These are phyloP conservation scores for Triplophysa yarkandensis DNA, from an alignment of 2,797 vertebrate species.

Conservation along the genomic window DNA sequence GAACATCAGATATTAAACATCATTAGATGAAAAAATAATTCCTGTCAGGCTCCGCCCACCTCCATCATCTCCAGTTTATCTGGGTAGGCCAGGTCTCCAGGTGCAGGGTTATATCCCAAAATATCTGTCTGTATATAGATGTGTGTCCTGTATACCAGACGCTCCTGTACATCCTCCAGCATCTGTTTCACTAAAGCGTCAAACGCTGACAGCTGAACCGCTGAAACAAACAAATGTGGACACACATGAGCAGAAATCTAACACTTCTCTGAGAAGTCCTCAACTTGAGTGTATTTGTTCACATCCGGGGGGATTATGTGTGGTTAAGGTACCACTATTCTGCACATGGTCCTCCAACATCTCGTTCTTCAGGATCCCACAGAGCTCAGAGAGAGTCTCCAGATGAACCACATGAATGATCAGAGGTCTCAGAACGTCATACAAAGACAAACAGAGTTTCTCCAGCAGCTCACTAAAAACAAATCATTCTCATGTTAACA, in stretches of 20 bases:
- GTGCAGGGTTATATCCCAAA: slow-evolving; percentile 91
- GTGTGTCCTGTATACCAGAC: slow-evolving; percentile 94
- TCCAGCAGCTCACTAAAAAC: slow-evolving; percentile 89
- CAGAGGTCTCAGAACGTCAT: slow-evolving; percentile 93
- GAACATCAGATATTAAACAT: background rate
- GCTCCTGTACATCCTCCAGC: slow-evolving; percentile 97
- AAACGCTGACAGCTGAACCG: slow-evolving; percentile 88
- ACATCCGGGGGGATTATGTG: background rate
- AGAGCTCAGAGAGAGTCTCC: slow-evolving; percentile 97
- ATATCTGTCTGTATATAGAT: slow-evolving; percentile 99
- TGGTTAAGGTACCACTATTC: slow-evolving; percentile 79
- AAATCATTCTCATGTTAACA: background rate
- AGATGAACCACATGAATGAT: slow-evolving; percentile 97
- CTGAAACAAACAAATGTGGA: slow-evolving; percentile 73
- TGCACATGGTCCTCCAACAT: slow-evolving; percentile 98
- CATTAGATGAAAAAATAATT: background rate
- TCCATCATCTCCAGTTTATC: slow-evolving; percentile 99
- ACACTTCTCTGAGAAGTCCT: too few relatives aligned
- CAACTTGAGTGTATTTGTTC: too few relatives aligned
- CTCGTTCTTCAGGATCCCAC: slow-evolving; percentile 97
- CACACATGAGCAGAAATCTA: too few relatives aligned
- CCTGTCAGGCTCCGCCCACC: slow-evolving; percentile 68
- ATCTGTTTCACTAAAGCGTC: slow-evolving; percentile 93
- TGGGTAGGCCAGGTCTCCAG: slow-evolving; percentile 94
- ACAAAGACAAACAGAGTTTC: slow-evolving; percentile 90